These are phyloP conservation scores for Muscidifurax raptorellus DNA, from an alignment of 1,140 invertebrate genomes.

Conservation along the genomic window DNA sequence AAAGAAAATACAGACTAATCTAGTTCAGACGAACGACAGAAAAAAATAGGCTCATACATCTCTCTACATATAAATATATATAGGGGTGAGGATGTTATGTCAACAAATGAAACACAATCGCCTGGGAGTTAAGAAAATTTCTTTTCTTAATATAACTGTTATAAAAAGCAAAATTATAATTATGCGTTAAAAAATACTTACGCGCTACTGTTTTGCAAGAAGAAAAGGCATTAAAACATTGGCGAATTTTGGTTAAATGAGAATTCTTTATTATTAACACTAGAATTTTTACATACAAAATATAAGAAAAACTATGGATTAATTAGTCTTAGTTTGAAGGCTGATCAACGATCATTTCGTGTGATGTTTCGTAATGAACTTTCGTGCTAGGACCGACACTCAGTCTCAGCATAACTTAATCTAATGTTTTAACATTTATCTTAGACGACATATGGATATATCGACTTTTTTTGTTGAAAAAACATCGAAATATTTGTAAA, in stretches of 20 bases:
- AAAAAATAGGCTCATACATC: background rate
- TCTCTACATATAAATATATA: background rate
- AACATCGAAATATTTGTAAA: background rate
- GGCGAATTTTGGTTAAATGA: background rate
- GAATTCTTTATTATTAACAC: background rate
- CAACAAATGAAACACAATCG: too few relatives aligned
- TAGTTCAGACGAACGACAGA: background rate
- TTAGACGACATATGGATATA: too few relatives aligned
- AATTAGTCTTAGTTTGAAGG: background rate
- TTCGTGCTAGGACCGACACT: background rate
- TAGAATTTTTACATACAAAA: background rate
- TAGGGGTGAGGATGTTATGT: background rate
- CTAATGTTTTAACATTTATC: background rate
- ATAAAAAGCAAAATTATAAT: too few relatives aligned
- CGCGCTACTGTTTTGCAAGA: too few relatives aligned
- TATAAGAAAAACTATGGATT: constrained; percentile 2
- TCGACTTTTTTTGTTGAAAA: background rate
- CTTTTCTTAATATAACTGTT: too few relatives aligned
- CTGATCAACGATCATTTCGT: background rate
- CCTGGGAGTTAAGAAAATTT: too few relatives aligned
- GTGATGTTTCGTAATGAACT: constrained; percentile 1
- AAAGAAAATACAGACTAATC: background rate
- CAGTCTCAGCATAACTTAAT: background rate
- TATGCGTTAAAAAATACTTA: too few relatives aligned
- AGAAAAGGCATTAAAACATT: background rate